These are phyloP conservation scores for Fregata magnificens DNA, from an alignment of 2,113 vertebrate genomes.

Conservation along the genomic window DNA sequence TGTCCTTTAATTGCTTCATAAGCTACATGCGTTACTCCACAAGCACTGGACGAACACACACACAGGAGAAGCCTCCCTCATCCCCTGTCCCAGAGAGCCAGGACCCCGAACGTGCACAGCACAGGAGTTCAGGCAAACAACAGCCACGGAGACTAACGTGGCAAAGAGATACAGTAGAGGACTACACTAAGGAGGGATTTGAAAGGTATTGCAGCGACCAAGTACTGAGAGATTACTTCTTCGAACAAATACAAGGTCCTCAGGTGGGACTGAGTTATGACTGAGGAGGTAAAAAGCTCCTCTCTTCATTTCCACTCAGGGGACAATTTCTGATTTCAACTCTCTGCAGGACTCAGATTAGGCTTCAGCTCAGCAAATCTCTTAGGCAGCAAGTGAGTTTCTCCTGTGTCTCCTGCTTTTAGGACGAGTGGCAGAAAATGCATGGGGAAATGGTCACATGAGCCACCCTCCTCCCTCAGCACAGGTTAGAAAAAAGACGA, in stretches of 20 bases:
- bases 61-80: not conserved
- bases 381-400: not conserved
- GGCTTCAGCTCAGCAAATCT: not conserved
- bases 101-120: not conserved
- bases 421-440: not conserved
- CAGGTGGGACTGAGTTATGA: not conserved
- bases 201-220: not conserved
- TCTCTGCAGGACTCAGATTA: not conserved
- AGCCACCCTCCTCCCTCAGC: not conserved
- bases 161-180: not conserved
- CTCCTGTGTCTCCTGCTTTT: not conserved
- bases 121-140: not conserved
- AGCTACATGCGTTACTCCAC: not conserved
- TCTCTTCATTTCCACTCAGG: not conserved
- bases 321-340: not conserved
- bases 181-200: not conserved
- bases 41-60: not conserved
- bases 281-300: not conserved
- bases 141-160: not conserved
- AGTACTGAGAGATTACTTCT: not conserved
- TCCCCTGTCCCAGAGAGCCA: not conserved
- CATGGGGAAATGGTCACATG: rapidly evolving
- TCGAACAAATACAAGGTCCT: not conserved
- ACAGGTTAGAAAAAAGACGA: not conserved
- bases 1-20: not conserved